Evolutionary conservation across 2,113 vertebrate species (phyloP), one percentile per base, ranked within the genome.

Genomic region (Cinclus cinclus): DNA sequence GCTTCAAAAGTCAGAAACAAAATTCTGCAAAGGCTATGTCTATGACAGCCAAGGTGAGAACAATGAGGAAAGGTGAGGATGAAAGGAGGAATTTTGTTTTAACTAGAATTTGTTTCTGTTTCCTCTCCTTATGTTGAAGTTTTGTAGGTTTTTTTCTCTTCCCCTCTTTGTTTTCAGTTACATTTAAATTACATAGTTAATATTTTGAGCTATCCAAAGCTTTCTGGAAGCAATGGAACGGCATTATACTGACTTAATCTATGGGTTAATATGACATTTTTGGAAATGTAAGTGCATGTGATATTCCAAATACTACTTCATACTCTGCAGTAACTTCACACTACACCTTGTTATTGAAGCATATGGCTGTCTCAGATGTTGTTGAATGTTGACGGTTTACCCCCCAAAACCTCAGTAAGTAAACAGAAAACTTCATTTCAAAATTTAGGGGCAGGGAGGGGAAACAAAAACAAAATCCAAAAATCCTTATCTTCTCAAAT

Each of bases 1-100:
- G 21, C 33, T 90, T 78, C 83, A 81, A 59, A 92, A 92, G 19
- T 83, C 64, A 90, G 33, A 89, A 89, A 77, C 4, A 74, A 89
- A 93, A 60, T 23, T 62, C 33, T 75, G 13, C 56, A 25, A 77
- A 80, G 16, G 52, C 73, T 83, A 27, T 65, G 52, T 70, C 33
- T 83, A 3, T 81, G 73, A 50, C 39, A 90, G 56, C 8, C 2
- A 2, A 88, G 23, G 15, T 55, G 24, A 87, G 47, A 95, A 86
- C 33, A 86, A 88, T 83, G 76, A 89, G 30, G 30, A 94, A 92
- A 90, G 4, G n/a, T 52, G 39, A 81, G 37, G 39, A 67, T 39
- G 42, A 87, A 93, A 86, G 80, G 1, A 70, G 35, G 28, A 21
- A 46, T 15, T 81, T 62, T 15, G 41, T 25, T 68, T 31, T 50